Percentiles rank a stretch among this genome's conserved stretches.
Conservation (phyloP, 2,888 invertebrate species). For the Saturnia japonica region DNA sequence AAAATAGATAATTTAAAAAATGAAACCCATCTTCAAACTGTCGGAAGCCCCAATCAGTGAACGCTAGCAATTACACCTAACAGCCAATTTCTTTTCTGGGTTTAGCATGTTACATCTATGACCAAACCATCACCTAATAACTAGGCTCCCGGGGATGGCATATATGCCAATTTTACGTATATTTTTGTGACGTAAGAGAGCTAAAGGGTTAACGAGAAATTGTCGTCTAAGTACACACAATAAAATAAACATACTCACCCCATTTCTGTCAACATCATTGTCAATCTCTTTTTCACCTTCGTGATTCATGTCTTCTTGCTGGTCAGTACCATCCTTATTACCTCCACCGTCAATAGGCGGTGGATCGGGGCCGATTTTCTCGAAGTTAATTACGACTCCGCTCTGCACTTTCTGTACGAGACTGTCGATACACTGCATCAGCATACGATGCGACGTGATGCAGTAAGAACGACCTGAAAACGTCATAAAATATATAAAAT, state of each 20-base stretch:
- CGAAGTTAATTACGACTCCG: conserved; percentile 98
- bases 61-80: background rate
- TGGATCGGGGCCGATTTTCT: conserved; percentile 96
- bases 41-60: too few species aligned
- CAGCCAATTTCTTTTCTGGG: background rate
- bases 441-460: conserved; percentile 96
- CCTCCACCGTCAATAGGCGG: conserved; percentile 83
- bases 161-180: too few species aligned
- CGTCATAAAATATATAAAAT: background rate
- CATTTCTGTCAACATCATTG: conserved; percentile 75
- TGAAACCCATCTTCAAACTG: too few species aligned
- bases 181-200: too few species aligned
- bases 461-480: conserved; percentile 93
- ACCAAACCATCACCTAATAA: background rate
- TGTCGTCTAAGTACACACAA: too few species aligned
- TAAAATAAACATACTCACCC: conserved; percentile 51
- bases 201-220: too few species aligned
- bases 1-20: too few species aligned
- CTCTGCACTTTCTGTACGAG: conserved; percentile 98
- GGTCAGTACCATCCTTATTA: conserved; percentile 75
- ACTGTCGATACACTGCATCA: conserved; percentile 98
- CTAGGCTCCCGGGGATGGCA: too few species aligned
- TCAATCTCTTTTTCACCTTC: conserved; percentile 75
- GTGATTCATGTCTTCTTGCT: conserved; percentile 63
- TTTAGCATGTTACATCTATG: background rate